Evolutionary conservation across 1,140 invertebrate species (phyloP), one percentile per base, ranked within the genome.

Genomic region (Acromyrmex heyeri): DNA sequence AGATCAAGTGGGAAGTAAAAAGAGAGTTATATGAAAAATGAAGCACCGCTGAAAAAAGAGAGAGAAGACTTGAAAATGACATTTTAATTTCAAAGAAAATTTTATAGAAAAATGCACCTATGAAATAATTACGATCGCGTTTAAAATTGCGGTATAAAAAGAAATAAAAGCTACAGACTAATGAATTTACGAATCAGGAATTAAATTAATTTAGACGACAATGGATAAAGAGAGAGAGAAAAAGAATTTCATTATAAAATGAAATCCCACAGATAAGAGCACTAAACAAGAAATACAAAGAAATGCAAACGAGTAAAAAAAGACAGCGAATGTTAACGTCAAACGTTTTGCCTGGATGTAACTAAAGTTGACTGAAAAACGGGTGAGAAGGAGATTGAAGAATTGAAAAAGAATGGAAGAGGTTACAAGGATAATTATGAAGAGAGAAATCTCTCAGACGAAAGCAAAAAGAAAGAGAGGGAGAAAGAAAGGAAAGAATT

Each of bases 401-500:
- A 21, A 59, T 12, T 44, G 50, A 57, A 44, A 70, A 70, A 27
- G n/a, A 12, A 27, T 70, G 21, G n/a, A 38, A 18, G 64, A 70
- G 30, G 21, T 30, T 34, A 27, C 59, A 18, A 34, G 34, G 34
- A 81, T 81, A 53, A 21, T 70, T 70, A 55, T n/a, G 50, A 69
- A 55, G 48, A 69, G 77, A 81, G 50, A 81, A 81, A 70, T 14
- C n/a, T 67, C 12, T 67, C n/a, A 14, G 62, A 79, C 7, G 7
- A 55, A 24, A 24, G 24, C 6, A 44, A 21, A 48, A 8, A 48
- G 6, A 59, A 3, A 48, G 55, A 75, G 55, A 55, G 21, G 73
- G 21, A 62, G 12, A 61, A 14, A 48, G 24, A 75, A 75, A 6
- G 38, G 24, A 38, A 12, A 82, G 30, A 72, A 44, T 44, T 44